Percentiles rank a stretch among this genome's conserved stretches.
Evolutionary conservation across 2,888 invertebrate genomes (phyloP).

Genomic region (Drepanosiphum platanoidis): DNA sequence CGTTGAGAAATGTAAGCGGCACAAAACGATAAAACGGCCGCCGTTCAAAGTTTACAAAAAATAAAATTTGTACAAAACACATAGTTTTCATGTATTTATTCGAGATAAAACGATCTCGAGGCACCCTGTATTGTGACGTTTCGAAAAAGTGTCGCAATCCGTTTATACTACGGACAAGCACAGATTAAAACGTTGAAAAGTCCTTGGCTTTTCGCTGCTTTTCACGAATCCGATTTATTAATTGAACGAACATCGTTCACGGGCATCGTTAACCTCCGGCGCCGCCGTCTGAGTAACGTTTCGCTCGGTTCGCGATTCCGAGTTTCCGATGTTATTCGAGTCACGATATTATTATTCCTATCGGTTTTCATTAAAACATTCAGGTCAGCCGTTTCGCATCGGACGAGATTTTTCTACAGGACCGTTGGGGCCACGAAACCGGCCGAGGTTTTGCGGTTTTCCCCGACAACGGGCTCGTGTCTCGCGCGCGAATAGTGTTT

Average conservation of each 20-base stretch:
- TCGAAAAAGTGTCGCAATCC: background rate
- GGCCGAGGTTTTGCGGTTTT: constrained; percentile 47
- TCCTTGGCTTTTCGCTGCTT: background rate
- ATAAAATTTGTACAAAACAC: too few relatives aligned
- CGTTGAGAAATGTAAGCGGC: too few relatives aligned
- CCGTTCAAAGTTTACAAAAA: too few relatives aligned
- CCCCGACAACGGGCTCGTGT: background rate
- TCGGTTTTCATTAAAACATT: constrained; percentile 32
- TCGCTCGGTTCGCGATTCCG: background rate
- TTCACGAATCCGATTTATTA: background rate
- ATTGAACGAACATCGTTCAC: background rate
- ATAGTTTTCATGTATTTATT: too few relatives aligned
- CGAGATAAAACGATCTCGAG: too few relatives aligned
- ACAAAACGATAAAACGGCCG: too few relatives aligned
- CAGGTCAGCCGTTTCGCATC: constrained; percentile 34
- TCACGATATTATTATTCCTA: constrained; percentile 36
- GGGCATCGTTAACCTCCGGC: background rate
- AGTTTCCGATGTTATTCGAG: constrained; percentile 4
- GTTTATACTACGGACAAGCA: background rate
- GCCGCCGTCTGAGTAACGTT: background rate
- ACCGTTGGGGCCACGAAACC: constrained; percentile 12
- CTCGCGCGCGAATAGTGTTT: background rate
- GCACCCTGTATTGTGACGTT: too few relatives aligned
- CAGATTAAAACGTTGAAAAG: background rate
- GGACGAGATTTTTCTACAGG: constrained; percentile 2